Conservation (phyloP, 2,888 invertebrate genomes). For the Copidosoma aretas region DNA sequence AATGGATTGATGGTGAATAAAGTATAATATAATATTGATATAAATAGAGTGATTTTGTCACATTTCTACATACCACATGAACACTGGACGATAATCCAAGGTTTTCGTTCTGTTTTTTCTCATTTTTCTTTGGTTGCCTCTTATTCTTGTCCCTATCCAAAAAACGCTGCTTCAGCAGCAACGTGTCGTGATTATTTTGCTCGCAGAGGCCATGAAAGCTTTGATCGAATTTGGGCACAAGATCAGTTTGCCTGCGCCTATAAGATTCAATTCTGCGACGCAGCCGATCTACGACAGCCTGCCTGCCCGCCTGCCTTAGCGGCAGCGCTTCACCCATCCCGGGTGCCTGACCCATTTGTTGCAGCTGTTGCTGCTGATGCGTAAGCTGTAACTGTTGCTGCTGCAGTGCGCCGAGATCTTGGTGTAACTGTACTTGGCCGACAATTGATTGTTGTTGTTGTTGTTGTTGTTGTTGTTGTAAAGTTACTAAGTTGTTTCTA, state of each 20-base stretch:
- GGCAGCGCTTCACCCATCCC: conserved; percentile 73
- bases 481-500: conserved; percentile 8
- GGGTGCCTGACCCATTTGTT: conserved; percentile 63
- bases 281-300: conserved; percentile 83
- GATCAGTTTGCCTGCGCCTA: conserved; percentile 83
- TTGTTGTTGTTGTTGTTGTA: conserved; percentile 66
- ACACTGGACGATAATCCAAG: conserved; percentile 63
- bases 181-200: conserved; percentile 89
- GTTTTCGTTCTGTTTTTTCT: conserved; percentile 73
- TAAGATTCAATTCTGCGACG: conserved; percentile 86
- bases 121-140: conserved; percentile 77
- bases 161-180: conserved; percentile 85
- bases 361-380: conserved; percentile 64
- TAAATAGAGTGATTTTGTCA: no score
- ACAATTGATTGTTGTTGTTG: background rate
- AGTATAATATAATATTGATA: no score
- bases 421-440: conserved; percentile 29
- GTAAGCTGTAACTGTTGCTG: conserved; percentile 70
- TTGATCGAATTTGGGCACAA: conserved; percentile 87
- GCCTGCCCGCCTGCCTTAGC: conserved; percentile 76
- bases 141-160: conserved; percentile 76
- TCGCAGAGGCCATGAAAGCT: conserved; percentile 87
- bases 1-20: no score
- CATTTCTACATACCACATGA: conserved; percentile 58
- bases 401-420: conserved; percentile 61